Evolutionary conservation across 2,113 vertebrate species (phyloP).

Genomic region (Pluvialis apricaria): DNA sequence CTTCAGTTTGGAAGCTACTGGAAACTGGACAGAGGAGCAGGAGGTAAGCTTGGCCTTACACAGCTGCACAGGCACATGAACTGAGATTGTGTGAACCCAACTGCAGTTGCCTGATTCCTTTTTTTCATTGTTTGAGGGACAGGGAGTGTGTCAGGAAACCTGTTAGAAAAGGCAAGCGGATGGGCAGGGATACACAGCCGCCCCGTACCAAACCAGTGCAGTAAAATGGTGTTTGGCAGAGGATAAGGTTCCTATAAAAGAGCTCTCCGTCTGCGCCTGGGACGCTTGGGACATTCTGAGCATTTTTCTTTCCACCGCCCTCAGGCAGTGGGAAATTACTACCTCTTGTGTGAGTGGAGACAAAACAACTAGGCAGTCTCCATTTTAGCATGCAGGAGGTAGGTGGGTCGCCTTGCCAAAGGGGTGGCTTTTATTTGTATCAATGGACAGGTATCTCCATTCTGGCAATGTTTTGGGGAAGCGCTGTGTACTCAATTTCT

Average conservation of each 20-base stretch:
- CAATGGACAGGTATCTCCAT: neutral
- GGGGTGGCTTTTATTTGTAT: neutral
- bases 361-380: neutral
- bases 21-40: neutral
- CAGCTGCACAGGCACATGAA: neutral
- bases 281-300: neutral
- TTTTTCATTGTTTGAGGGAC: neutral
- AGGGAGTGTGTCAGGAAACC: neutral
- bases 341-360: neutral
- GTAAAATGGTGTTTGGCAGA: slow-evolving; percentile 5
- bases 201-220: neutral
- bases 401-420: neutral
- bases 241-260: neutral
- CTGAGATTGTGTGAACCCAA: neutral
- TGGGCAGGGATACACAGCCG: neutral
- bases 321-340: slow-evolving; percentile 4
- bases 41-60: neutral
- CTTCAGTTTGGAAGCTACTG: neutral
- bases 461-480: neutral
- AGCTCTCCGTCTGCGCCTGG: neutral
- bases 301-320: slow-evolving; percentile 9
- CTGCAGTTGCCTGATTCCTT: neutral
- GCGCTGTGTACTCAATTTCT: fast-evolving
- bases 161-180: neutral
- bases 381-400: neutral